phyloP scores from a whole-genome alignment of 2,797 vertebrate species.

The Lacerta viridis region DNA sequence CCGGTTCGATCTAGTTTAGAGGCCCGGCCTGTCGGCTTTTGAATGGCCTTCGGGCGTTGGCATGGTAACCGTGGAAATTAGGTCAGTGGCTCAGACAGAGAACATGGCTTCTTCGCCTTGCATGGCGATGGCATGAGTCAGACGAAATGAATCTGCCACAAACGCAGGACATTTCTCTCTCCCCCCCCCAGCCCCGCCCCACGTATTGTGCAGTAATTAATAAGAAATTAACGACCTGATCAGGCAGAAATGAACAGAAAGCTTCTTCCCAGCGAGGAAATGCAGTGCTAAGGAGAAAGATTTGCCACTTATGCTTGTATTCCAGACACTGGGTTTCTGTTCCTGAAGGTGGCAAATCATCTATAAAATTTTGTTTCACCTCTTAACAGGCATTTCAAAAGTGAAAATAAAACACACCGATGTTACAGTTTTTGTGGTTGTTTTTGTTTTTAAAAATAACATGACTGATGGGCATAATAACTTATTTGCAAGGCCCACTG shows the following conservation, averaged over 20 bases:
- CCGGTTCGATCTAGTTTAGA: conserved; percentile 29
- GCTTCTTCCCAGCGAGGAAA: neutral
- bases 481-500: too few relatives aligned
- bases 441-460: too few relatives aligned
- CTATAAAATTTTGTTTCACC: too few relatives aligned
- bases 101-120: neutral
- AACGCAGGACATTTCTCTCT: too few relatives aligned
- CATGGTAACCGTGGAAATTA: conserved; percentile 32
- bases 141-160: neutral
- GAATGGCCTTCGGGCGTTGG: conserved; percentile 16
- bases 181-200: too few relatives aligned
- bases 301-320: neutral
- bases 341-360: too few relatives aligned
- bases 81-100: conserved; percentile 6
- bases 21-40: neutral
- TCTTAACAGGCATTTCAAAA: neutral
- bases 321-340: neutral
- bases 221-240: neutral
- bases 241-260: neutral
- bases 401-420: neutral
- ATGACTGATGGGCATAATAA: too few relatives aligned
- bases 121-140: neutral
- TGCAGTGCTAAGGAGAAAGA: too few relatives aligned
- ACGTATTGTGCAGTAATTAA: neutral
- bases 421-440: neutral